phyloP scores from a whole-genome alignment of 1,140 invertebrate species.

The Procambarus virginalis region DNA sequence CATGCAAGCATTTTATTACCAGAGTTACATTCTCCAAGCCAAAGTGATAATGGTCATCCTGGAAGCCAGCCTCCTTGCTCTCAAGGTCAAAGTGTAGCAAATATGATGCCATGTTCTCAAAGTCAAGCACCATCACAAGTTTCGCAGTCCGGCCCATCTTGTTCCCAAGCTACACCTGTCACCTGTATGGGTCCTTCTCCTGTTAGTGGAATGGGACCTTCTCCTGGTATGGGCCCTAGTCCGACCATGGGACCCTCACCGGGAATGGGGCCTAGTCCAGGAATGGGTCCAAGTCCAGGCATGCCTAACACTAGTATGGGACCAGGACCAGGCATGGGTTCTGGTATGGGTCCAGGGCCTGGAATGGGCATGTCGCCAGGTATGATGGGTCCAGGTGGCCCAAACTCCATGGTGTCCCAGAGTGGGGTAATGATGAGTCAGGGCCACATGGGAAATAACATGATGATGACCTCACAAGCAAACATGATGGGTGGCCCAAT shows the following conservation, averaged over 20 bases:
- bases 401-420: constrained; percentile 69
- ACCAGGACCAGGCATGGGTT: constrained; percentile 67
- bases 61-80: constrained; percentile 42
- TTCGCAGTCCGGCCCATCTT: constrained; percentile 50
- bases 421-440: constrained; percentile 71
- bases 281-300: constrained; percentile 67
- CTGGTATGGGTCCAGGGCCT: constrained; percentile 58
- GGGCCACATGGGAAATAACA: constrained; percentile 72
- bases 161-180: constrained; percentile 60
- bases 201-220: constrained; percentile 61
- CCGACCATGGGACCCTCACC: constrained; percentile 70
- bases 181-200: constrained; percentile 67
- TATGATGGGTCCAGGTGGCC: constrained; percentile 75
- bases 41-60: constrained; percentile 19
- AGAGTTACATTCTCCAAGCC: constrained; percentile 78
- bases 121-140: constrained; percentile 61
- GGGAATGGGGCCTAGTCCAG: constrained; percentile 68
- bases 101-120: constrained; percentile 70
- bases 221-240: constrained; percentile 72
- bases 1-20: constrained; percentile 95
- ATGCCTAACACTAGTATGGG: constrained; percentile 50
- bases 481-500: constrained; percentile 70
- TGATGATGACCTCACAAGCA: constrained; percentile 69
- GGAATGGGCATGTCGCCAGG: constrained; percentile 71
- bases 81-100: neutral